Evolutionary conservation across 2,888 invertebrate genomes (phyloP).

Genomic region (Digitonthophagus gazella): DNA sequence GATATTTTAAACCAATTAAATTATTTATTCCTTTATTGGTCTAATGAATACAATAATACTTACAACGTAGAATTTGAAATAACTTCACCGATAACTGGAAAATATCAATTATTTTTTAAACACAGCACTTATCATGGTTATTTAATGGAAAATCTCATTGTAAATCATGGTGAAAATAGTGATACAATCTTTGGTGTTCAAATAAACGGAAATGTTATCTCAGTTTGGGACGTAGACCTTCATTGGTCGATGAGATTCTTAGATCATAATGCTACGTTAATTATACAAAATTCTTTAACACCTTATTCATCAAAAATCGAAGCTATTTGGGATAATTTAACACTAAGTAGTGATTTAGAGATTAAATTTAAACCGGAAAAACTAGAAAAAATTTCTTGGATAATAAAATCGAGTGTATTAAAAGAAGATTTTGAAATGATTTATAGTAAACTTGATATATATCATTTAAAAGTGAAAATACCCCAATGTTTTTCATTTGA

Average conservation of each 20-base stretch:
- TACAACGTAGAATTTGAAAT: constrained; percentile 27
- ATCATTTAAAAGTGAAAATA: constrained; percentile 9
- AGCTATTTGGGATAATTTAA: constrained; percentile 24
- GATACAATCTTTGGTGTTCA: constrained; percentile 25
- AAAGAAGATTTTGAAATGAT: constrained; percentile 22
- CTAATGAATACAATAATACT: constrained; percentile 20
- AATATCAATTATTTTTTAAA: constrained; percentile 31
- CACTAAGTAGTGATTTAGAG: constrained; percentile 19
- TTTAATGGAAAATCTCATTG: constrained; percentile 31
- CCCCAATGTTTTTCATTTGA: constrained; percentile 22
- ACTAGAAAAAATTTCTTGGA: constrained; percentile 22
- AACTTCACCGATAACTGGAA: constrained; percentile 34
- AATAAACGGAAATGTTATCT: constrained; percentile 23
- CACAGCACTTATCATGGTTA: constrained; percentile 32
- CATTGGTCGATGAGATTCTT: constrained; percentile 23
- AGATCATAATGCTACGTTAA: constrained; percentile 21
- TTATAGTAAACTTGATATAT: constrained; percentile 2
- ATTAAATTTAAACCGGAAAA: constrained; percentile 7
- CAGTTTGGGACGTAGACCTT: constrained; percentile 22
- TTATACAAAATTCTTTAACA: constrained; percentile 20
- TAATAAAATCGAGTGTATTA: constrained; percentile 24
- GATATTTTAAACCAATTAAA: constrained; percentile 34
- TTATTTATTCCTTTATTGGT: constrained; percentile 27
- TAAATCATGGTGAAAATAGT: constrained; percentile 30
- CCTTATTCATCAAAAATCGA: constrained; percentile 24